Percentiles rank a stretch among this genome's conserved stretches.
Evolutionary conservation across 1,140 invertebrate genomes (phyloP).

Genomic region (Antheraea mylitta): DNA sequence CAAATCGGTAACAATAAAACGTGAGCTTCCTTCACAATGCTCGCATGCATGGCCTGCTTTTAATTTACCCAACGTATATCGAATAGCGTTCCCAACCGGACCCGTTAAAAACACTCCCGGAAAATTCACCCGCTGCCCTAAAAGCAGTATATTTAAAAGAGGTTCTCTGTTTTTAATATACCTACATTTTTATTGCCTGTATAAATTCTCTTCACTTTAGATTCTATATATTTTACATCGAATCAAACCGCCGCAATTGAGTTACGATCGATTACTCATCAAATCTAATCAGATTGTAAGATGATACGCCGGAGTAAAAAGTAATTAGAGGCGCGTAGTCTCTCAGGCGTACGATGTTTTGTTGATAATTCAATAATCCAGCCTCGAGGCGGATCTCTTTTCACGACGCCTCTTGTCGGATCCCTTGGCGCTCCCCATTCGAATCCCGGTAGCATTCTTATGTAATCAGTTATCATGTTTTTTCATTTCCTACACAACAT

Average conservation of each 20-base stretch:
- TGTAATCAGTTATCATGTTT: conserved; percentile 69
- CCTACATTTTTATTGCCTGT: conserved; percentile 34
- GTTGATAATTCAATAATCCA: conserved; percentile 77
- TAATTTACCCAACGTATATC: conserved; percentile 73
- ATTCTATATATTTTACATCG: conserved; percentile 44
- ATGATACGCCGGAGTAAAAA: conserved; percentile 64
- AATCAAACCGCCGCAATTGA: conserved; percentile 48
- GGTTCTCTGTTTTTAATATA: conserved; percentile 35
- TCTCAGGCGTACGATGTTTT: conserved; percentile 71
- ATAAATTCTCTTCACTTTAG: conserved; percentile 31
- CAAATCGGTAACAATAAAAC: conserved; percentile 74
- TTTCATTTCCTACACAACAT: conserved; percentile 61
- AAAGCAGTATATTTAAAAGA: conserved; percentile 23
- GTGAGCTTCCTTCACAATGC: conserved; percentile 58
- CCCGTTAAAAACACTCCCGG: conserved; percentile 66
- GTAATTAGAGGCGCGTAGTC: conserved; percentile 68
- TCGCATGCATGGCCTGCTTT: conserved; percentile 67
- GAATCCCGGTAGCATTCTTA: conserved; percentile 57
- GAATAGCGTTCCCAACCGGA: conserved; percentile 48
- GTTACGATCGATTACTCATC: conserved; percentile 56
- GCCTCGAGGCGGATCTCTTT: conserved; percentile 56
- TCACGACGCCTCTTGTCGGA: conserved; percentile 44
- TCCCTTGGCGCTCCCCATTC: conserved; percentile 24
- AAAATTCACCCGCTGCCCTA: conserved; percentile 42
- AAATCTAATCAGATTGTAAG: conserved; percentile 60